Base-by-base conservation (phyloP, 2,888 invertebrate genomes). In the Dione juno region DNA sequence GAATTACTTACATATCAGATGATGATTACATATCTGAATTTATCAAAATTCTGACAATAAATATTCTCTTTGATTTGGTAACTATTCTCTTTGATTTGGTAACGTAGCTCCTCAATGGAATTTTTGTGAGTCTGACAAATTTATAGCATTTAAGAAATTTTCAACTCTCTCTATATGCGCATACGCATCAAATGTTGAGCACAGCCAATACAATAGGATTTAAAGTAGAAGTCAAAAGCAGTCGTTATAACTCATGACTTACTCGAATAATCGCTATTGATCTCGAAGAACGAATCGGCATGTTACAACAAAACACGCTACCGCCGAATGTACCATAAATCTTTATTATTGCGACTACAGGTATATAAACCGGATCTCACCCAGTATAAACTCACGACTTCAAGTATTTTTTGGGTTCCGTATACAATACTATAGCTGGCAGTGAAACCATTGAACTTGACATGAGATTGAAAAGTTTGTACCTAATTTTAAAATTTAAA, bases 281-380 rank as follows among this genome's bases (percentile, higher is more conserved):
- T 92, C 89, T 90, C 83, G 85, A 87, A 88, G 91, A 89, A 88
- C 88, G 91, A 90, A 92, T 92, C 91, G 90, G 84, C 85, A 89
- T 87, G 90, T 90, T 89, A 89, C 90, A 86, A 92, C 92, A 92
- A 89, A 92, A 91, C 92, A 90, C 87, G 92, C 92, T 92, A 91
- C 92, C 90, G 87, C 91, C 87, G 88, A 90, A 92, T 88, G 91
- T 92, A 90, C 89, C 87, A 92, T 92, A 92, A 92, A 92, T 92
- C 92, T 92, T 91, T 92, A 92, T 92, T 92, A 92, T 92, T 91
- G 90, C 92, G 87, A 87, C 91, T 89, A 88, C 92, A 92, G 90
- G 91, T 92, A 88, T 91, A 86, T 89, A 81, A 87, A 89, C 92
- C 91, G 91, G 90, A 89, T 90, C 89, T 82, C 78, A 82, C 85